Base-by-base conservation (phyloP, 2,797 vertebrate genomes). In the Centropyge bicolor region DNA sequence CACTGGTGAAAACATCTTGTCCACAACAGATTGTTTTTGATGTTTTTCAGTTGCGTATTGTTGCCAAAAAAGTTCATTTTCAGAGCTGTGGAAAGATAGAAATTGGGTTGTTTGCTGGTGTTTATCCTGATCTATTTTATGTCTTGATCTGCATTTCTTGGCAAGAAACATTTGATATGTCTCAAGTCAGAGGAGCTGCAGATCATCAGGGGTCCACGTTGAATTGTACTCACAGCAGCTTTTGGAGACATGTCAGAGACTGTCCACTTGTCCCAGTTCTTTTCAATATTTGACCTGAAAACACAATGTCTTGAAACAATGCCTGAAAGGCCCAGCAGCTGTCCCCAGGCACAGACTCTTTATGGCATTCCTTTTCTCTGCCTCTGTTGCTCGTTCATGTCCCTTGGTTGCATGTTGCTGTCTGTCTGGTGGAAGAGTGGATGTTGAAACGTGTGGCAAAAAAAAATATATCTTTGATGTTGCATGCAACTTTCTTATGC, bases 401-500 rank as follows among this genome's bases (percentile, higher is more conserved):
- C 61, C 40, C 45, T 54, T 35, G 57, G 70, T 68, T 76, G 74
- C 82, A 80, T 82, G 70, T 66, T 31, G 35, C 59, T 5, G 59
- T 85, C 41, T 27, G 64, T 62, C 10, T 36, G 12, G 41, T 24
- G 22, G 54, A 74, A 74, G 70, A 60, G 74, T 54, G 40, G 46
- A 41, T 77, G 69, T 70, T 64, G 17, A 55, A 70, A 69, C 43
- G 63, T 69, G 52, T 77, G 67, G 57, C 59, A 63, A 52, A 67
- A 54, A 67, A 54, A 87, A 70, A 31, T 8, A 19, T 76, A 76
- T 77, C 70, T 77, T 81, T 63, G 36, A 78, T 85, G 78, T 90
- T 86, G 85, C 87, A 92, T 92, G 89, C 68, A 65, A 68, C 72
- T 46, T 74, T 64, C 54, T 64, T 78, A 24, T 51, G 10, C 82